phyloP scores from a whole-genome alignment of 2,888 invertebrate genomes.

The Terebella lapidaria region DNA sequence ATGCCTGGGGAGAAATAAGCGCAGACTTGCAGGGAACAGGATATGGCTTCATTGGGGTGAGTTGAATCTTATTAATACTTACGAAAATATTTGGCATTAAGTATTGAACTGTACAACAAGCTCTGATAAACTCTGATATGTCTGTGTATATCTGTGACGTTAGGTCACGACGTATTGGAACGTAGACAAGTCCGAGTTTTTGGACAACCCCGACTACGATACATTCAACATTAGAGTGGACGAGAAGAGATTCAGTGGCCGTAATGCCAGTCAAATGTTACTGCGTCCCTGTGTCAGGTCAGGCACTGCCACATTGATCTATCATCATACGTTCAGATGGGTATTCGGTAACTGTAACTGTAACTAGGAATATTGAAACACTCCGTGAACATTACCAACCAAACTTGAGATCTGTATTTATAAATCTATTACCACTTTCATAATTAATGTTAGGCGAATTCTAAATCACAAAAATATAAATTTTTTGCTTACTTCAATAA shows the following conservation, averaged over 20 bases:
- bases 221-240: conserved; percentile 71
- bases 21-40: conserved; percentile 24
- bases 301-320: no score
- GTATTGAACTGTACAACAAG: no score
- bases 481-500: no score
- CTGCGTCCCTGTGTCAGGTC: conserved; percentile 61
- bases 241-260: conserved; percentile 58
- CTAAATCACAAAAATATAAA: no score
- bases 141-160: neutral
- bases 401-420: no score
- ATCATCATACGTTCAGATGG: no score
- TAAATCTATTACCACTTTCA: no score
- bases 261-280: conserved; percentile 80
- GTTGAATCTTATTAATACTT: conserved; percentile 2
- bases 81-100: neutral
- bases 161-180: conserved; percentile 5
- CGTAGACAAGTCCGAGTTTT: conserved; percentile 20
- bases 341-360: no score
- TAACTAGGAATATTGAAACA: no score
- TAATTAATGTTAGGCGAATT: no score
- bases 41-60: conserved; percentile 23
- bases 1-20: conserved; percentile 25
- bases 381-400: no score
- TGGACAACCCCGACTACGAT: conserved; percentile 16
- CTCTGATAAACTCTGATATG: no score